A percentile compares a stretch with the other conserved stretches of the same genome.
These are phyloP conservation scores for Eclectus roratus DNA, from an alignment of 2,113 vertebrate genomes.

Conservation along the genomic window DNA sequence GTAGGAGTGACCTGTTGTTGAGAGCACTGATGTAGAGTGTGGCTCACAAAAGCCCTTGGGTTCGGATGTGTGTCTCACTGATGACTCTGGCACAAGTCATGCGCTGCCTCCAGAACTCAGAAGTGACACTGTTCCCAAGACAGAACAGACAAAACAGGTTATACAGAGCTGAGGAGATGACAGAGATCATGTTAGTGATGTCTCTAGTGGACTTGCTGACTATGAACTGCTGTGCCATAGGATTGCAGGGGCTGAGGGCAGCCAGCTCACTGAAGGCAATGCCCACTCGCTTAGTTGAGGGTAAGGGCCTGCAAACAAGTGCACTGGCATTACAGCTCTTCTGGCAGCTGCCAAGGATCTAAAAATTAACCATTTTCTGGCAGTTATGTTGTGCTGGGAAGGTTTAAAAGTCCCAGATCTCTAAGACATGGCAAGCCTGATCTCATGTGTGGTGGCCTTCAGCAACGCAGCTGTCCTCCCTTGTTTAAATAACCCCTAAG, in stretches of 20 bases:
- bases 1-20: background rate
- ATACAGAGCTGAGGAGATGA: background rate
- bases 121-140: background rate
- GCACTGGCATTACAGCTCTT: background rate
- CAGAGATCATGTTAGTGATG: background rate
- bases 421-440: background rate
- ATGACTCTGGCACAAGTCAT: background rate
- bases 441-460: background rate
- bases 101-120: background rate
- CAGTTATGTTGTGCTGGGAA: background rate
- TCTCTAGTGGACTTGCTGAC: background rate
- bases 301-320: background rate
- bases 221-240: background rate
- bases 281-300: background rate
- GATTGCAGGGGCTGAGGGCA: background rate
- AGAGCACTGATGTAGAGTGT: background rate
- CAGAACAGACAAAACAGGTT: background rate
- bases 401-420: background rate
- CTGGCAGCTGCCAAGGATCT: background rate
- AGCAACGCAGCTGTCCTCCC: background rate
- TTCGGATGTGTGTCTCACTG: accelerated
- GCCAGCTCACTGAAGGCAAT: background rate
- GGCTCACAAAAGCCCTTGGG: accelerated
- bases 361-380: background rate
- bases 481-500: background rate